phyloP scores from a whole-genome alignment of 2,888 invertebrate genomes.

The Cephus pulcher region DNA sequence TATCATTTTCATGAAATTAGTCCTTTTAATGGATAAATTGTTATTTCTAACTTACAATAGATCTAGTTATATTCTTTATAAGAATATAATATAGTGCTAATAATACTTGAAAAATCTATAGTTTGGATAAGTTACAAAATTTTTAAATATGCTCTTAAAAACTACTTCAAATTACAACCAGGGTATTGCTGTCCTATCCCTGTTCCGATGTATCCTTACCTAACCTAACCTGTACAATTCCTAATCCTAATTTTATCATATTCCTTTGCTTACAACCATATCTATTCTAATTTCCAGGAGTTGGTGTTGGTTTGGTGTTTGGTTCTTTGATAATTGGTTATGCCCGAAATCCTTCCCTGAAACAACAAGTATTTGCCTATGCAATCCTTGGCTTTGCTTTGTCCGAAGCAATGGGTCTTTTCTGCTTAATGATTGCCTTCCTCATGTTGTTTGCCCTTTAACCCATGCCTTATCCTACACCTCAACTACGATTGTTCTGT shows the following conservation, averaged over 20 bases:
- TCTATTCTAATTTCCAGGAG: conserved; percentile 72
- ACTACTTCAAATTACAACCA: not conserved
- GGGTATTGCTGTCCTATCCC: not conserved
- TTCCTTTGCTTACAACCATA: not conserved
- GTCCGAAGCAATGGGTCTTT: conserved; percentile 98
- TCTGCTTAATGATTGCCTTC: conserved; percentile 99
- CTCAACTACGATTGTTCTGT: conserved; percentile 26
- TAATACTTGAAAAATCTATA: not conserved
- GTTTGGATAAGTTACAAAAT: not conserved
- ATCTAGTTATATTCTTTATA: not conserved
- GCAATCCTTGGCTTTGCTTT: conserved; percentile 98
- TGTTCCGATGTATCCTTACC: not conserved
- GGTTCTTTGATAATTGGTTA: conserved; percentile 96
- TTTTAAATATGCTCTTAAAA: not conserved
- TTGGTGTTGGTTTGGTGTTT: conserved; percentile 98
- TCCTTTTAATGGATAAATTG: not conserved
- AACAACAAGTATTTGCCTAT: conserved; percentile 98
- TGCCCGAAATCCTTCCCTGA: conserved; percentile 95
- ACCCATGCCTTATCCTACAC: conserved; percentile 45
- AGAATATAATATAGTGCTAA: not conserved
- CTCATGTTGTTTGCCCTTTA: conserved; percentile 96
- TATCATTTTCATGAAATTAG: not conserved
- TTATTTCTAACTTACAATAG: not conserved
- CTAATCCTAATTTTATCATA: not conserved
- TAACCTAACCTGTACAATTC: not conserved